Conservation (phyloP, 2,797 vertebrate genomes). For the Pipistrellus pipistrellus region DNA sequence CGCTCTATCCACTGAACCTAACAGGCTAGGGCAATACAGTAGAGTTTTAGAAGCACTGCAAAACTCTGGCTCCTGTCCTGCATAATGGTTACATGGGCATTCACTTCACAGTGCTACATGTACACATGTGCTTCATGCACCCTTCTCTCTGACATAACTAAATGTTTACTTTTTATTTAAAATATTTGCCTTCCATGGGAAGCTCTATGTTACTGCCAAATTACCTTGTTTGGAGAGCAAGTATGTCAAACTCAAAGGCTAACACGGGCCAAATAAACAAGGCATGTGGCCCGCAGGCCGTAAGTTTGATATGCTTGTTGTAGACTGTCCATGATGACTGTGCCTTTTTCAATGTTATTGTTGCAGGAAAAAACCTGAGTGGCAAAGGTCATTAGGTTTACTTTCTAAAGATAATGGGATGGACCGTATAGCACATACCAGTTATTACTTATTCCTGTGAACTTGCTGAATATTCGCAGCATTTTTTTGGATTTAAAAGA, state of each 20-base stretch:
- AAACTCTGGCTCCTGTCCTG: not conserved
- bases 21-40: too few relatives aligned
- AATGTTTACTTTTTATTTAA: not conserved
- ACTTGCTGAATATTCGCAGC: conserved; percentile 2
- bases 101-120: not conserved
- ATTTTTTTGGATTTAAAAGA: not conserved
- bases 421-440: not conserved
- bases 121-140: not conserved
- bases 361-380: not conserved
- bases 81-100: not conserved
- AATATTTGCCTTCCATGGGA: not conserved
- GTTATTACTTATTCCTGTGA: not conserved
- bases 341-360: not conserved
- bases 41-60: not conserved
- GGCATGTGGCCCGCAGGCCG: too few relatives aligned
- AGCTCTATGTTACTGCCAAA: not conserved
- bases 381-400: conserved; percentile 31
- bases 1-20: too few relatives aligned
- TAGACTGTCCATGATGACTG: not conserved
- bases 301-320: too few relatives aligned
- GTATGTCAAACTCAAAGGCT: too few relatives aligned
- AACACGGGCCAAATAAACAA: too few relatives aligned
- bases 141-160: not conserved
- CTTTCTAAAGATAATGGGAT: not conserved
- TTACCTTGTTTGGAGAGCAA: not conserved